Evolutionary conservation across 2,797 vertebrate species (phyloP).

Genomic region (Pseudopleuronectes americanus): DNA sequence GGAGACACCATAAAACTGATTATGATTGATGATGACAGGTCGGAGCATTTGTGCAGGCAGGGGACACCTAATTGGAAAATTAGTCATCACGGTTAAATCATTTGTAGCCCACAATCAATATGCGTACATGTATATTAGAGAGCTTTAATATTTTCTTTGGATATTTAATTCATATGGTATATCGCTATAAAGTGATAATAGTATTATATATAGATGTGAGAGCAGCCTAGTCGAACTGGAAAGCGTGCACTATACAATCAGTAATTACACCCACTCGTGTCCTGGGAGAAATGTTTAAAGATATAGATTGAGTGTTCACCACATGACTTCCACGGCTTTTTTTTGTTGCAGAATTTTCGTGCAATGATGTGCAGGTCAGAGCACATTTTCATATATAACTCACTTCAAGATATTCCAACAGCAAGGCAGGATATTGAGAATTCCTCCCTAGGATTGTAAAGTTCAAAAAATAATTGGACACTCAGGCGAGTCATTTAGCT

Average conservation of each 20-base stretch:
- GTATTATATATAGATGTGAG: constrained; percentile 42
- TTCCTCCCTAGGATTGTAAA: constrained; percentile 49
- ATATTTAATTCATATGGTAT: constrained; percentile 20
- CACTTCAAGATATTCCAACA: constrained; percentile 62
- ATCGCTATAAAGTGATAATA: constrained; percentile 31
- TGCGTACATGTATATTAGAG: constrained; percentile 26
- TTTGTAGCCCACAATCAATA: constrained; percentile 65
- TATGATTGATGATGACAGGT: constrained; percentile 86
- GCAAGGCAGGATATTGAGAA: constrained; percentile 63
- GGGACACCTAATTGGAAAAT: constrained; percentile 82
- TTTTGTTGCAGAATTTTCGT: constrained; percentile 54
- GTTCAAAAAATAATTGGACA: constrained; percentile 66
- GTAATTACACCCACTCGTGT: constrained; percentile 62
- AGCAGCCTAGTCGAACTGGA: constrained; percentile 26
- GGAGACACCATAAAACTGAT: constrained; percentile 86
- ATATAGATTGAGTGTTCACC: constrained; percentile 63
- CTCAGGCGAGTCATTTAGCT: constrained; percentile 62
- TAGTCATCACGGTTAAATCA: constrained; percentile 71
- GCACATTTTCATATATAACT: constrained; percentile 69
- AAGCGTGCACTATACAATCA: constrained; percentile 34
- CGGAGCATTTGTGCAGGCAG: constrained; percentile 71
- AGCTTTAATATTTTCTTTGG: constrained; percentile 24
- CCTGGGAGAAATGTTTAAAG: constrained; percentile 57
- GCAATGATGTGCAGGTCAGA: constrained; percentile 66
- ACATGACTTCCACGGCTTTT: constrained; percentile 66